Evolutionary conservation across 2,888 invertebrate genomes (phyloP).

Genomic region (Encarsia formosa): DNA sequence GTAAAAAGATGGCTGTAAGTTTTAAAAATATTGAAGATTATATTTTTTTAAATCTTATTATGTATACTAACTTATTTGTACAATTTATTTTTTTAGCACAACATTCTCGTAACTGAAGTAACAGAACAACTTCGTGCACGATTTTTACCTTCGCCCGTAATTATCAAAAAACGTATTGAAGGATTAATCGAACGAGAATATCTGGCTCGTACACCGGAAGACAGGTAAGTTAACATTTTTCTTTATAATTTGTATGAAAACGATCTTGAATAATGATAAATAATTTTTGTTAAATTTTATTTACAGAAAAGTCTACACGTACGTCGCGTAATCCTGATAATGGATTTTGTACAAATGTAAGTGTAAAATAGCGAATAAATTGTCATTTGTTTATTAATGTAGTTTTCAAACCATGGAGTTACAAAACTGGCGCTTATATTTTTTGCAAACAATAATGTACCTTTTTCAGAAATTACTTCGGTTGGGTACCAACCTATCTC

Average conservation of each 20-base stretch:
- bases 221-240: constrained; percentile 57
- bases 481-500: constrained; percentile 38
- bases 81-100: constrained; percentile 62
- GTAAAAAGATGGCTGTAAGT: constrained; percentile 85
- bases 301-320: constrained; percentile 84
- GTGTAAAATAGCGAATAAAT: constrained; percentile 25
- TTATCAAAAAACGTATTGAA: constrained; percentile 99
- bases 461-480: constrained; percentile 37
- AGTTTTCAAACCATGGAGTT: not conserved
- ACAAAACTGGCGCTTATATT: not conserved
- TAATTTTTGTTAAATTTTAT: constrained; percentile 14
- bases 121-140: constrained; percentile 95
- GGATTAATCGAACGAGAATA: constrained; percentile 99
- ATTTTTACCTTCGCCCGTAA: constrained; percentile 95
- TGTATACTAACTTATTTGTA: not conserved
- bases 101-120: constrained; percentile 92
- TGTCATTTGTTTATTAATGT: constrained; percentile 1
- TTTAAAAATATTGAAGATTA: constrained; percentile 6
- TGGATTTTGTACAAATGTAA: constrained; percentile 48
- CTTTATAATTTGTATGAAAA: not conserved
- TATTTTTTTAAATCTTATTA: not conserved
- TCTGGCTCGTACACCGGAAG: constrained; percentile 93
- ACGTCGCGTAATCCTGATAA: constrained; percentile 72
- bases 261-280: not conserved
- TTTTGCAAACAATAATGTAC: constrained; percentile 22